A percentile compares a stretch with the other conserved stretches of the same genome.
Conservation (phyloP, 2,113 vertebrate genomes). For the Hyperopisus bebe region DNA sequence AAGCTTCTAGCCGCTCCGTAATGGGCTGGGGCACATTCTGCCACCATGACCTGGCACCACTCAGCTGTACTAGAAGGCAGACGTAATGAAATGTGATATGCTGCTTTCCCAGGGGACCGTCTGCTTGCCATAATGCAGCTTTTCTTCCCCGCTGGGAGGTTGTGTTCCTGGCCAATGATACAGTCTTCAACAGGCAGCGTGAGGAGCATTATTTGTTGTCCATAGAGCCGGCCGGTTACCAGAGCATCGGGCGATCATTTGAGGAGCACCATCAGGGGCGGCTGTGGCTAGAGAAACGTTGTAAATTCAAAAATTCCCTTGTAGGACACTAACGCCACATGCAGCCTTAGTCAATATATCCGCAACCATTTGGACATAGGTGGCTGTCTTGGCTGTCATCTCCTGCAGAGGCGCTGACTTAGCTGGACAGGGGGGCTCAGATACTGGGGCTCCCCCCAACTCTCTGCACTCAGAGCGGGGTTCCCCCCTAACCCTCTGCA, state of each 20-base stretch:
- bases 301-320: neutral
- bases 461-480: neutral
- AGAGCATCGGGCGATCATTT: neutral
- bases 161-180: slow-evolving; percentile 1
- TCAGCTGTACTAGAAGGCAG: neutral
- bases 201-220: neutral
- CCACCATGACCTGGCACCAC: neutral
- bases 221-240: neutral
- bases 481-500: neutral
- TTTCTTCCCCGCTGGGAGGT: neutral
- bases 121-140: neutral
- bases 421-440: neutral
- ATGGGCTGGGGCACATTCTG: neutral
- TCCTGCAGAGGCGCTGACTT: neutral
- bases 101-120: neutral
- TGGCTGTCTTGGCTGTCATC: neutral
- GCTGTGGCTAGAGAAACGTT: neutral
- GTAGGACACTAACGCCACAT: neutral
- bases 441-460: no score
- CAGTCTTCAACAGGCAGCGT: neutral
- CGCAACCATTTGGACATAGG: neutral
- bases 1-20: neutral
- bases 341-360: neutral
- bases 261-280: neutral
- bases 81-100: slow-evolving; percentile 7